A percentile compares a stretch with the other conserved stretches of the same genome.
Conservation (phyloP, 2,797 vertebrate genomes). For the Brachyrhaphis roseni region DNA sequence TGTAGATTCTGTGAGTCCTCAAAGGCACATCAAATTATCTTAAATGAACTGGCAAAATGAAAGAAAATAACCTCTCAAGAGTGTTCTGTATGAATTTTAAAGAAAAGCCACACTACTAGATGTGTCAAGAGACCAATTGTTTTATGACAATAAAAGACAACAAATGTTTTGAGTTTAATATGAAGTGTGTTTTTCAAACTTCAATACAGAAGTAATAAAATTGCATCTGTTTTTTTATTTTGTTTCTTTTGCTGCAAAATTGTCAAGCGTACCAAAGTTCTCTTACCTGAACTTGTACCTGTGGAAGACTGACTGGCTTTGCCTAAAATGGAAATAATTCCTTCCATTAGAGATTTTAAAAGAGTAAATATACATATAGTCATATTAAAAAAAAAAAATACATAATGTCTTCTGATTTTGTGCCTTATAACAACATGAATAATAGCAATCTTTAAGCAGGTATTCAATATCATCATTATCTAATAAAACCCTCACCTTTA, state of each 20-base stretch:
- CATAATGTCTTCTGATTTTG: background rate
- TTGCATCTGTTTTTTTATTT: background rate
- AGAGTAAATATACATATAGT: background rate
- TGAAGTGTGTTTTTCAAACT: background rate
- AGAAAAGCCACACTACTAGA: background rate
- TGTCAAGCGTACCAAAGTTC: background rate
- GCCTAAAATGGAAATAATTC: conserved; percentile 42
- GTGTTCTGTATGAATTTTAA: background rate
- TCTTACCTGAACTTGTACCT: conserved; percentile 42
- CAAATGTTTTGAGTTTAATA: background rate
- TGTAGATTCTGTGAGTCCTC: too few species aligned
- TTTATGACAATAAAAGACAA: background rate
- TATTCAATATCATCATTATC: background rate
- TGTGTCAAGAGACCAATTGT: background rate
- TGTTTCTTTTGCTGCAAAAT: background rate
- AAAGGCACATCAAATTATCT: too few species aligned
- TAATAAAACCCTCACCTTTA: conserved; percentile 43
- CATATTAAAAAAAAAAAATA: background rate
- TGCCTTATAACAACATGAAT: background rate
- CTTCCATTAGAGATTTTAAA: background rate
- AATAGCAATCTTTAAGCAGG: background rate
- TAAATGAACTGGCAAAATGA: background rate
- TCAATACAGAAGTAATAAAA: background rate
- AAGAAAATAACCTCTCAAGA: background rate
- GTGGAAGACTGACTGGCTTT: conserved; percentile 36